These are phyloP conservation scores for Urophycis tenuis DNA, from an alignment of 2,797 vertebrate species.

Conservation along the genomic window DNA sequence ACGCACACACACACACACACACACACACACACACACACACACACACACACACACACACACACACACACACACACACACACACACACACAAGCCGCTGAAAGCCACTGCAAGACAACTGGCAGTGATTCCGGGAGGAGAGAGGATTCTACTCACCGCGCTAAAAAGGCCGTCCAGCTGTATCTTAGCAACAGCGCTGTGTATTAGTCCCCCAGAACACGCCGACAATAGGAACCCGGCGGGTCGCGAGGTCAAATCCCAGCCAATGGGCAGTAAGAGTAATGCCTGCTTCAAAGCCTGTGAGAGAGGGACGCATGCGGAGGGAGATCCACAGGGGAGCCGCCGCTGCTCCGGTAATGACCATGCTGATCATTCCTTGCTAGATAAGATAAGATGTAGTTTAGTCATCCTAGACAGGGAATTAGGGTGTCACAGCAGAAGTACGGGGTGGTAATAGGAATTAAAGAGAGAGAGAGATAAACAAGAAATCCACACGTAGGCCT, in stretches of 20 bases:
- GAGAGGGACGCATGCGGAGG: background rate
- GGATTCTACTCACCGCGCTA: background rate
- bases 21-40: background rate
- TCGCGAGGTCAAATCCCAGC: constrained; percentile 27
- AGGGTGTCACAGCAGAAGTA: background rate
- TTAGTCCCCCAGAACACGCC: constrained; percentile 20
- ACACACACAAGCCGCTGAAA: background rate
- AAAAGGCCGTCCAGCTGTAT: constrained; percentile 19
- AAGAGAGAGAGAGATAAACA: background rate
- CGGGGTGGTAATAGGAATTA: background rate
- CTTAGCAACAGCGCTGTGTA: constrained; percentile 32
- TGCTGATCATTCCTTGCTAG: background rate
- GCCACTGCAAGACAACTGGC: background rate
- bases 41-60: background rate
- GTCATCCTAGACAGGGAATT: background rate
- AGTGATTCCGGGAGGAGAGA: background rate
- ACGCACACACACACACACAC: background rate
- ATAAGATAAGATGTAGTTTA: background rate
- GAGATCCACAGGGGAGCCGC: background rate
- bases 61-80: background rate
- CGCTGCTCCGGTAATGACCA: background rate
- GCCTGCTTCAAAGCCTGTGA: background rate
- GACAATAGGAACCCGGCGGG: constrained; percentile 16
- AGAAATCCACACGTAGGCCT: background rate
- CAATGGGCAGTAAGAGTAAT: background rate